Percentiles rank a stretch among this genome's conserved stretches.
These are phyloP conservation scores for Poecile atricapillus DNA, from an alignment of 2,113 vertebrate genomes.

Conservation along the genomic window DNA sequence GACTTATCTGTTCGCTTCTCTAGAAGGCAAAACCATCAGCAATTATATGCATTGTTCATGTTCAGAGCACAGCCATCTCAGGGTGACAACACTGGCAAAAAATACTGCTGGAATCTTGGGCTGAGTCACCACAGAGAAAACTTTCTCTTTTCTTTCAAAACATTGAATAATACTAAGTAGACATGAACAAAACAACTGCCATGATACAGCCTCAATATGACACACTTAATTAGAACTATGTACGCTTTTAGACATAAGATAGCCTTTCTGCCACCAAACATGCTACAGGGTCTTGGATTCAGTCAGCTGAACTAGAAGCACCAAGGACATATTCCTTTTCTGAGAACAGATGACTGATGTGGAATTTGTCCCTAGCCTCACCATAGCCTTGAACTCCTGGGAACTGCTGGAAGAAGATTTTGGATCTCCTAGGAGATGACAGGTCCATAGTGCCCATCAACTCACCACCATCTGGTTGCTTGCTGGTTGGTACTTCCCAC, in stretches of 20 bases:
- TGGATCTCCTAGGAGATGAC: neutral
- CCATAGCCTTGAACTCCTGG: neutral
- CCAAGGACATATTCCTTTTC: neutral
- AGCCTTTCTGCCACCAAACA: neutral
- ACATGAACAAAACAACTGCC: neutral
- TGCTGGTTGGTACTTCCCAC: neutral
- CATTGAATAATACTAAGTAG: neutral
- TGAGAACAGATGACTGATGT: neutral
- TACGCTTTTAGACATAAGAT: neutral
- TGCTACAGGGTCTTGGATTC: neutral
- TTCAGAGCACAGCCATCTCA: neutral
- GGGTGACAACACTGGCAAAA: neutral
- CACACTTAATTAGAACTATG: neutral
- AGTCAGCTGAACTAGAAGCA: neutral
- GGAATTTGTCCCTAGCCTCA: neutral
- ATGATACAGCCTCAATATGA: neutral
- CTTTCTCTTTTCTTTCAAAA: neutral
- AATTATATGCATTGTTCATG: neutral
- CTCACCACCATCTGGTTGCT: neutral
- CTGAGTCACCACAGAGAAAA: neutral
- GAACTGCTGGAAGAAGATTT: neutral
- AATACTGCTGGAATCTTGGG: neutral
- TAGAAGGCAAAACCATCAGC: conserved; percentile 62
- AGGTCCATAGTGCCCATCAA: neutral
- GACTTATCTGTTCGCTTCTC: conserved; percentile 98